Percentiles rank a stretch among this genome's conserved stretches.
Conservation (phyloP, 1,140 invertebrate species). For the Daktulosphaira vitifoliae region DNA sequence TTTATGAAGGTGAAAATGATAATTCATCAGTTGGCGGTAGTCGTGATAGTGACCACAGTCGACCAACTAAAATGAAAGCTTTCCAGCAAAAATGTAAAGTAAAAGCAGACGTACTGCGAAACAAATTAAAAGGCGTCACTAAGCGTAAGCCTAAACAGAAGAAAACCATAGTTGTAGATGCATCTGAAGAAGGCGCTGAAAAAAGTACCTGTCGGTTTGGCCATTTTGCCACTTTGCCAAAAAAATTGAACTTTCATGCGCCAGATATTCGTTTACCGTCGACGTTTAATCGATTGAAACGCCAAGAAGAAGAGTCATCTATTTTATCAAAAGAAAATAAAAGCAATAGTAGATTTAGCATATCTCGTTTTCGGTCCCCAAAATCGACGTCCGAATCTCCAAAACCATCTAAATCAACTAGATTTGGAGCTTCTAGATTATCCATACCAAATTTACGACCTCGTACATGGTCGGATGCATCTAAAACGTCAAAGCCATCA, state of each 20-base stretch:
- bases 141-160: slow-evolving; percentile 19
- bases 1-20: slow-evolving; percentile 22
- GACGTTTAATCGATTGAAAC: background rate
- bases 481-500: slow-evolving; percentile 30
- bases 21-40: background rate
- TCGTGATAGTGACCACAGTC: background rate
- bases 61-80: background rate
- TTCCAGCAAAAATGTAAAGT: slow-evolving; percentile 21
- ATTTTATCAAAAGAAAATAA: background rate
- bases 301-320: background rate
- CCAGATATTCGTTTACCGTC: background rate
- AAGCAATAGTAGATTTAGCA: slow-evolving; percentile 36
- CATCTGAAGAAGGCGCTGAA: background rate
- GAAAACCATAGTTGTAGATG: background rate
- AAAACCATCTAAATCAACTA: slow-evolving; percentile 39
- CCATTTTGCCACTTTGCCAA: slow-evolving; percentile 9
- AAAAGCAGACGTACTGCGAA: background rate
- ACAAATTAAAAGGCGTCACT: background rate
- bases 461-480: slow-evolving; percentile 26
- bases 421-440: background rate
- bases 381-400: slow-evolving; percentile 44
- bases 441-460: slow-evolving; percentile 3
- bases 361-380: background rate
- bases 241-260: slow-evolving; percentile 18
- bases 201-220: background rate